Evolutionary conservation across 2,888 invertebrate genomes (phyloP), one percentile per base, ranked within the genome.

Genomic region (Heliconius aoede): DNA sequence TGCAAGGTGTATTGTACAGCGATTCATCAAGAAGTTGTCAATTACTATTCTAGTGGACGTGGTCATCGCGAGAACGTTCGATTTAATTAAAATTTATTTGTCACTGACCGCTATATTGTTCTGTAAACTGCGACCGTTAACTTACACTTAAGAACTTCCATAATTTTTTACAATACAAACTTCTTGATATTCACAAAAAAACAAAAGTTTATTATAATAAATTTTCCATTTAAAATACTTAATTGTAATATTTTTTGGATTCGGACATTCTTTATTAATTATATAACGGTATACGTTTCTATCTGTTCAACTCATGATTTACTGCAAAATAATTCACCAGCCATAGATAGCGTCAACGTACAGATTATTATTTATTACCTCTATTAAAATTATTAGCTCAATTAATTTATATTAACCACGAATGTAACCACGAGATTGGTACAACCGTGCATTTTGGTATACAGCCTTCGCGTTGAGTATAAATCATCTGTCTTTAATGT

Each of bases 71-170:
- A 82, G 86, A 87, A 86, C 88, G 89, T 88, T 87, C 85, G 83
- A 84, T 91, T 91, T 93, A 93, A 93, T 94, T 94, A 93, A 88
- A 94, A 94, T 94, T 93, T 93, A 94, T 94, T 90, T 88, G 90
- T 90, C 88, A 85, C 78, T 76, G 81, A 81, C 78, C 76, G 80
- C 80, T 68, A 62, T 64, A 46, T 62, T 69, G 15, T 65, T 62
- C 28, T 74, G 28, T 73, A 72, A 80, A 78, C 78, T 75, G 73
- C 76, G 75, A 80, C 72, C 68, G 11, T 36, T 11, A 36, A 36
- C 11, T 36, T 11, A 36, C 9, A 36, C 36, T 8, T 36, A 36
- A 11, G 36, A 36, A 11, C 11, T 36, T 36, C 36, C 9, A 36
- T 8, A 36, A 11, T 1, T 36, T 36, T 36, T 36, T 36, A 36